These are phyloP conservation scores for Scaptomyza pallida DNA, from an alignment of 1,140 invertebrate species.

Conservation along the genomic window DNA sequence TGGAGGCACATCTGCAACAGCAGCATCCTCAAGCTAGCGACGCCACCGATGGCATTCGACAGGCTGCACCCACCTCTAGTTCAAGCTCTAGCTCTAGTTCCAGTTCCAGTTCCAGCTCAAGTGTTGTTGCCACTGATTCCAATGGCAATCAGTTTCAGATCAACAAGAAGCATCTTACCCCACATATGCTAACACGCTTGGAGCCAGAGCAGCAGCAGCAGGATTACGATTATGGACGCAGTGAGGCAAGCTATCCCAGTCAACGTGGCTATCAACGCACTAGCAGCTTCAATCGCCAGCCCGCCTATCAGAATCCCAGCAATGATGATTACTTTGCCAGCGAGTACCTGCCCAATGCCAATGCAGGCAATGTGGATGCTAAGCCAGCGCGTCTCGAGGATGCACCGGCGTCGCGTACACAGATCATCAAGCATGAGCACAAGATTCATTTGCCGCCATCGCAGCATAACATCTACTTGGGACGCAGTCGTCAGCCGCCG, in stretches of 20 bases:
- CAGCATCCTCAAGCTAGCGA: slow-evolving; percentile 49
- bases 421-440: slow-evolving; percentile 79
- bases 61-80: slow-evolving; percentile 2
- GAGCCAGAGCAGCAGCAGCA: slow-evolving; percentile 57
- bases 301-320: slow-evolving; percentile 39
- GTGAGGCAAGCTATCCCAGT: slow-evolving; percentile 37
- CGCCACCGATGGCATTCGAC: slow-evolving; percentile 41
- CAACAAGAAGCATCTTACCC: slow-evolving; percentile 56
- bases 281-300: slow-evolving; percentile 54
- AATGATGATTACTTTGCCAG: slow-evolving; percentile 71
- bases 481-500: slow-evolving; percentile 48
- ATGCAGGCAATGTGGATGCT: slow-evolving; percentile 54
- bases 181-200: slow-evolving; percentile 53
- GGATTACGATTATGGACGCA: slow-evolving; percentile 48
- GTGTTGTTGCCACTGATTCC: slow-evolving; percentile 48
- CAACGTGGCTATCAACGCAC: slow-evolving; percentile 57
- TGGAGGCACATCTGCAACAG: slow-evolving; percentile 66
- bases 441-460: slow-evolving; percentile 77
- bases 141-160: slow-evolving; percentile 69
- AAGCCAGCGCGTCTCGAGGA: slow-evolving; percentile 71
- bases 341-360: slow-evolving; percentile 69
- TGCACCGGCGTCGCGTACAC: slow-evolving; percentile 45
- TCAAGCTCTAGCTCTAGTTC: slow-evolving; percentile 5
- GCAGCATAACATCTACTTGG: slow-evolving; percentile 77
- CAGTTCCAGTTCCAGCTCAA: slow-evolving; percentile 20